Evolutionary conservation across 2,113 vertebrate species (phyloP).

Genomic region (Malurus melanocephalus): DNA sequence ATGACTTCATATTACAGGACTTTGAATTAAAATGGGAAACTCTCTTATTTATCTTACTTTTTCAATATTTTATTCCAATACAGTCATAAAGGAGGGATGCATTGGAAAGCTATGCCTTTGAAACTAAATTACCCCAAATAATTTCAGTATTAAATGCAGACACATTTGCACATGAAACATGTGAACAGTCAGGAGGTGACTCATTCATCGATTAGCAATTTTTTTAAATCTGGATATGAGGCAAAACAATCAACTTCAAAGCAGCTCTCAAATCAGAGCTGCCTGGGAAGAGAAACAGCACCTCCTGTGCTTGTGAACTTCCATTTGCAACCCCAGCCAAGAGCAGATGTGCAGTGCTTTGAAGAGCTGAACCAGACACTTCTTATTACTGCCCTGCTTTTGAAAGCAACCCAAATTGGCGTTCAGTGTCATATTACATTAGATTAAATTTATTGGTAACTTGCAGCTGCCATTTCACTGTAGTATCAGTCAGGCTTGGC

Average conservation of each 20-base stretch:
- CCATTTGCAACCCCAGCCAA: background rate
- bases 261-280: background rate
- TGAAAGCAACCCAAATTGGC: background rate
- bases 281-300: background rate
- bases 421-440: background rate
- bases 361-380: background rate
- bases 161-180: background rate
- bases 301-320: background rate
- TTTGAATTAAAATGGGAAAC: background rate
- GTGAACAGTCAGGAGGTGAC: background rate
- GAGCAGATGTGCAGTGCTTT: background rate
- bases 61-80: background rate
- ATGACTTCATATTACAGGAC: background rate
- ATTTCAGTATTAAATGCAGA: background rate
- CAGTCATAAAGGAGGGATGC: background rate
- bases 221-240: background rate
- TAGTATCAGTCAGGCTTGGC: background rate
- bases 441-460: background rate
- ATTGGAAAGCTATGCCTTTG: background rate
- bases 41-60: background rate
- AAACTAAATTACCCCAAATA: background rate
- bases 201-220: background rate
- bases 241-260: constrained; percentile 9
- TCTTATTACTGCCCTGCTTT: background rate
- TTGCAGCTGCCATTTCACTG: background rate